Evolutionary conservation across 2,797 vertebrate genomes (phyloP).

Genomic region (Melanotaenia nigrans): DNA sequence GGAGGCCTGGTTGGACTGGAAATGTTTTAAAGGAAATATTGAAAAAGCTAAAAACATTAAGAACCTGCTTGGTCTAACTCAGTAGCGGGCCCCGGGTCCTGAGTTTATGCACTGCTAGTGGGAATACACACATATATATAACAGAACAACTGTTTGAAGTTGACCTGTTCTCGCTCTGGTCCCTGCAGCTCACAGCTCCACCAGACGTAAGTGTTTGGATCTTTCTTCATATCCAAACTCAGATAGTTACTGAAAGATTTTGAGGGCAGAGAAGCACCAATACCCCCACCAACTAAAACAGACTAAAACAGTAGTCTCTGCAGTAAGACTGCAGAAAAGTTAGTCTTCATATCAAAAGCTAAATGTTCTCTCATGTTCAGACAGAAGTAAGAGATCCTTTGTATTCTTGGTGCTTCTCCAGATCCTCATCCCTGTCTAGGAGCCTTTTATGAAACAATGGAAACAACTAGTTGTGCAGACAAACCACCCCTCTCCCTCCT

Average conservation of each 20-base stretch:
- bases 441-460: conserved; percentile 11
- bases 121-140: no score
- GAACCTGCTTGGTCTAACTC: not conserved
- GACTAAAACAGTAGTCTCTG: not conserved
- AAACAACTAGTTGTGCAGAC: conserved; percentile 14
- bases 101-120: no score
- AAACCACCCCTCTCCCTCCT: not conserved
- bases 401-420: conserved; percentile 39
- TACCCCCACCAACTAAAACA: no score
- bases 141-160: not conserved
- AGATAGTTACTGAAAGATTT: conserved; percentile 30
- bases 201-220: conserved; percentile 70
- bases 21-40: not conserved
- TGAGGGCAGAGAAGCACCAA: conserved; percentile 41
- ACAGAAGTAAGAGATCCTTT: not conserved
- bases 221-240: conserved; percentile 22
- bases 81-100: no score
- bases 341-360: not conserved
- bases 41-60: not conserved
- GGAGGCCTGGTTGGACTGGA: no score
- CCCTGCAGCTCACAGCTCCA: conserved; percentile 61
- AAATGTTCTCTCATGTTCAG: not conserved
- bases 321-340: not conserved
- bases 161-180: conserved; percentile 45
- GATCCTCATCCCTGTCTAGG: conserved; percentile 32